These are phyloP conservation scores for Lacanobia oleracea DNA, from an alignment of 2,888 invertebrate species.

Conservation along the genomic window DNA sequence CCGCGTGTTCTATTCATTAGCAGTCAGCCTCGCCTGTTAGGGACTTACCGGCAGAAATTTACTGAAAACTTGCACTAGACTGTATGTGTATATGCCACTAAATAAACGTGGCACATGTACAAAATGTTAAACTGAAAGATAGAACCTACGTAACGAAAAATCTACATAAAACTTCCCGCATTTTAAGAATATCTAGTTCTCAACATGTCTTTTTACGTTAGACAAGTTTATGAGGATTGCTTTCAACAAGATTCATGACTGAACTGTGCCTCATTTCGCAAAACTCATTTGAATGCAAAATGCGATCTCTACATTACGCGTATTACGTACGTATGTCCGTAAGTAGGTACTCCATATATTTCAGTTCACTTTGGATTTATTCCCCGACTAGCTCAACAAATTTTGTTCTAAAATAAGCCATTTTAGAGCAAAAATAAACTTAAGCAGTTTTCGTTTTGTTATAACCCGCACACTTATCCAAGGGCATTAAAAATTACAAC, in stretches of 20 bases:
- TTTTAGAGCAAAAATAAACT: conserved; percentile 21
- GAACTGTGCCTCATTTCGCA: conserved; percentile 39
- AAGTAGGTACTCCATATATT: conserved; percentile 20
- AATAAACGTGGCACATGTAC: not conserved
- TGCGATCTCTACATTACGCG: conserved; percentile 39
- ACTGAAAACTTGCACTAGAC: conserved; percentile 23
- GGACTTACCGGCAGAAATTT: conserved; percentile 32
- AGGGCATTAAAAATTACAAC: conserved; percentile 36
- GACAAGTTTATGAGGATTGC: conserved; percentile 9
- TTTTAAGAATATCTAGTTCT: not conserved
- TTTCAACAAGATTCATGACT: conserved; percentile 38
- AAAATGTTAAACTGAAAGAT: not conserved
- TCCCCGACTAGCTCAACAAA: not conserved
- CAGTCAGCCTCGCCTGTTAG: conserved; percentile 46
- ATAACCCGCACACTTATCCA: conserved; percentile 16
- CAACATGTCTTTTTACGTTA: conserved; percentile 11
- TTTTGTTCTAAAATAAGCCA: not conserved
- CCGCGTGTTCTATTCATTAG: conserved; percentile 69
- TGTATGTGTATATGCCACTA: not conserved
- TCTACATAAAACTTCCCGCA: conserved; percentile 9
- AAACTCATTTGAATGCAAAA: conserved; percentile 50
- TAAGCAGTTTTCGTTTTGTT: conserved; percentile 20
- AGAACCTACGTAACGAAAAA: not conserved
- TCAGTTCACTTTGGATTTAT: conserved; percentile 9
- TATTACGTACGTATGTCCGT: conserved; percentile 35